A percentile compares a stretch with the other conserved stretches of the same genome.
Evolutionary conservation across 2,113 vertebrate genomes (phyloP).

Genomic region (Phycodurus eques): DNA sequence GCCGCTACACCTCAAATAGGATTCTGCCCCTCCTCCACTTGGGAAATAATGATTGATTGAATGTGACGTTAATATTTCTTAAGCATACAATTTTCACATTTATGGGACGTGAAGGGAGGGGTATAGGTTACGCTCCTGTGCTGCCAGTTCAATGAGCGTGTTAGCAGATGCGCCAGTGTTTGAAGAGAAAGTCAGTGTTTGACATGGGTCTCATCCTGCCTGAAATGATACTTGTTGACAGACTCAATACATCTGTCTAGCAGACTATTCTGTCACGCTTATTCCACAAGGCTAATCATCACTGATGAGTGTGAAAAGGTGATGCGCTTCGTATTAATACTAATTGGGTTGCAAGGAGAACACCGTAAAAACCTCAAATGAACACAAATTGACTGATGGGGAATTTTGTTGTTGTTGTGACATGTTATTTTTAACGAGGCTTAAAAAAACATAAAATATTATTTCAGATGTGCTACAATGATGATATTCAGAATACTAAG

Average conservation of each 20-base stretch:
- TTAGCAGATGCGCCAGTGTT: constrained; percentile 67
- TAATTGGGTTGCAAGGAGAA: constrained; percentile 62
- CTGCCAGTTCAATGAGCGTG: constrained; percentile 64
- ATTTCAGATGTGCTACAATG: not conserved
- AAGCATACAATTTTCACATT: constrained; percentile 70
- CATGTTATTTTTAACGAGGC: constrained; percentile 3
- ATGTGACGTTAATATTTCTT: constrained; percentile 76
- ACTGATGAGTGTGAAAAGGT: constrained; percentile 73
- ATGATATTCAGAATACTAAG: not conserved
- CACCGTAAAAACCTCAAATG: constrained; percentile 28
- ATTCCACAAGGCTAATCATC: constrained; percentile 69
- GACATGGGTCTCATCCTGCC: constrained; percentile 68
- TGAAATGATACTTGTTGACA: constrained; percentile 75
- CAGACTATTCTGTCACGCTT: constrained; percentile 67
- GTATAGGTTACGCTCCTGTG: constrained; percentile 52
- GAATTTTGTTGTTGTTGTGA: not conserved
- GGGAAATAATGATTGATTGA: constrained; percentile 73
- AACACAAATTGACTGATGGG: not conserved
- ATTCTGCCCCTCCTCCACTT: constrained; percentile 58
- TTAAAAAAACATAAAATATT: not conserved
- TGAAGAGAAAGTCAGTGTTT: constrained; percentile 67
- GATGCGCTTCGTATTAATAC: constrained; percentile 68
- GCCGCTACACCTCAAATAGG: constrained; percentile 70
- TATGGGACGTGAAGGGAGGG: constrained; percentile 26
- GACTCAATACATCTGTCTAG: constrained; percentile 73